These are phyloP conservation scores for Ceuthmochares aereus DNA, from an alignment of 2,113 vertebrate genomes.

Conservation along the genomic window DNA sequence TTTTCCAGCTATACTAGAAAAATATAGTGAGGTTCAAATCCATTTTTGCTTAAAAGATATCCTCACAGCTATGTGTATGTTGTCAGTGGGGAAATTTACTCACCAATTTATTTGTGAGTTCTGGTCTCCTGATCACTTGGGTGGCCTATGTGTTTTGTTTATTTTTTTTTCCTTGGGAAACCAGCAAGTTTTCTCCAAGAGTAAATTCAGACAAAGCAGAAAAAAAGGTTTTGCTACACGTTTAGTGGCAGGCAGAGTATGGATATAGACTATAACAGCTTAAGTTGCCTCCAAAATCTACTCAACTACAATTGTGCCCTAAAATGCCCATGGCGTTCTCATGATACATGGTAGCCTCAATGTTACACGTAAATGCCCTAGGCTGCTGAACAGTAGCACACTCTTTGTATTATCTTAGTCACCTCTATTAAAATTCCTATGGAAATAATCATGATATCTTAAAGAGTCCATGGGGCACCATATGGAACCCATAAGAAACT, in stretches of 20 bases:
- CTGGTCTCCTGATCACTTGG: not conserved
- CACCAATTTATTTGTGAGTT: not conserved
- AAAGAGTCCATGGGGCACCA: not conserved
- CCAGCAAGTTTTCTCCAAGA: not conserved
- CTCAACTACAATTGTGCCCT: not conserved
- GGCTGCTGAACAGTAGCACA: not conserved
- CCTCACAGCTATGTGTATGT: not conserved
- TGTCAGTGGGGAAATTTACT: not conserved
- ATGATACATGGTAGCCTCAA: not conserved
- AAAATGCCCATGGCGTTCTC: accelerated
- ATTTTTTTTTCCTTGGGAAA: not conserved
- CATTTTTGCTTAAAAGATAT: not conserved
- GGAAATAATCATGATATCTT: not conserved
- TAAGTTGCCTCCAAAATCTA: not conserved
- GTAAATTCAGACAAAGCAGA: not conserved
- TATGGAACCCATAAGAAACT: not conserved
- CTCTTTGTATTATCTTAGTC: not conserved
- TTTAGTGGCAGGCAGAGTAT: not conserved
- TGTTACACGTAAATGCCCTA: not conserved
- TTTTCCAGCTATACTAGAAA: not conserved
- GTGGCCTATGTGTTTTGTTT: accelerated
- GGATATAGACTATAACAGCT: accelerated
- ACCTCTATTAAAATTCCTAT: not conserved
- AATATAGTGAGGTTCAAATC: not conserved
- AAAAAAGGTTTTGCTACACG: not conserved